Conservation (phyloP, 30 jellyfish, hydroid and myxozoan genomes). For the Pseudorhiza aurosa region DNA sequence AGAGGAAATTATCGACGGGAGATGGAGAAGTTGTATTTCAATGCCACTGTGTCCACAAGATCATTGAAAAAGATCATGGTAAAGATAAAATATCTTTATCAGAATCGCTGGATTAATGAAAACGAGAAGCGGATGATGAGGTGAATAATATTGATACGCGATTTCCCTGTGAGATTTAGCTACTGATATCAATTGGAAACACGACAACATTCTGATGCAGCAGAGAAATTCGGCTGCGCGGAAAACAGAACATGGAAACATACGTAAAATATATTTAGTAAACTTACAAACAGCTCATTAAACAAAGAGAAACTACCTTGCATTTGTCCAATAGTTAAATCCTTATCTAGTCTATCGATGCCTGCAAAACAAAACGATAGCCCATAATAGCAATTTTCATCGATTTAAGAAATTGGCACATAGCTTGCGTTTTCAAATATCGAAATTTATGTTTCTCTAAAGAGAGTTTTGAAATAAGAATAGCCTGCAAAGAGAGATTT, state of each 20-base stretch:
- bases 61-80: neutral
- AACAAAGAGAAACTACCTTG: conserved; percentile 67
- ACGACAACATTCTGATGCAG: too few species aligned
- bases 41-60: neutral
- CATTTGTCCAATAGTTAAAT: conserved; percentile 94
- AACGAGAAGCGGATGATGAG: neutral
- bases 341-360: conserved; percentile 86
- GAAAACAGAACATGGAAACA: too few species aligned
- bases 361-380: conserved; percentile 64
- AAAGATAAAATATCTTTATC: neutral
- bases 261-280: too few species aligned
- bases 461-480: too few species aligned
- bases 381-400: too few species aligned
- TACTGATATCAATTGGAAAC: too few species aligned
- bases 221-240: too few species aligned
- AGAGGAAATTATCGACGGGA: neutral
- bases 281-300: neutral
- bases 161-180: too few species aligned
- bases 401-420: neutral
- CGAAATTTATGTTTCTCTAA: too few species aligned
- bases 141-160: neutral
- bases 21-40: neutral
- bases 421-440: neutral
- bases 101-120: neutral
- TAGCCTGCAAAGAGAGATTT: too few species aligned